phyloP scores from a whole-genome alignment of 2,113 vertebrate species.

The Sporophila hypoxantha region DNA sequence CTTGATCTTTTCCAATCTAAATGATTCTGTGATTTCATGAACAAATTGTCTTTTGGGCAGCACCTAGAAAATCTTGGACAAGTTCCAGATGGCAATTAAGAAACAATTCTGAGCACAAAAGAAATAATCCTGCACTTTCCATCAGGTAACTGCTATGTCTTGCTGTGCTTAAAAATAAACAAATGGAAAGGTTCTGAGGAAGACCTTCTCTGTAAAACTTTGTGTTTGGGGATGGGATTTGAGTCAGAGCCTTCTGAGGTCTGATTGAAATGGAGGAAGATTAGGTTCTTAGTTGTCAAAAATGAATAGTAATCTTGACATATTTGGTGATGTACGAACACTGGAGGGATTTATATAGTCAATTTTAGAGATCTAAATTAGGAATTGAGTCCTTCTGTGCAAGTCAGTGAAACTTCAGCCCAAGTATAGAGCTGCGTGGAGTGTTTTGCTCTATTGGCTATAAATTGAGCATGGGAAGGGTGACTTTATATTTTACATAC shows the following conservation, averaged over 20 bases:
- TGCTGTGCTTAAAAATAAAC: not conserved
- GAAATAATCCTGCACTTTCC: not conserved
- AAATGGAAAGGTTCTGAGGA: not conserved
- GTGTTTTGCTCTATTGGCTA: not conserved
- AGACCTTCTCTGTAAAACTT: not conserved
- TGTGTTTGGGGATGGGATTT: not conserved
- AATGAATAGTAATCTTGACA: not conserved
- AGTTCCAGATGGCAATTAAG: not conserved
- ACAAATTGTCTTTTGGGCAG: not conserved
- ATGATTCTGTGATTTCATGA: not conserved
- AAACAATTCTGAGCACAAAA: not conserved
- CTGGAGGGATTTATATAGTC: not conserved
- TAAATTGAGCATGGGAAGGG: not conserved
- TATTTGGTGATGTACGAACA: not conserved
- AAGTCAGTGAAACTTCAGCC: not conserved
- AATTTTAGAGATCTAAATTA: slow-evolving; percentile 1
- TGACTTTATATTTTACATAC: not conserved
- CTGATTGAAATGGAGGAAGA: not conserved
- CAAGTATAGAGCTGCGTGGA: not conserved
- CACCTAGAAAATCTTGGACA: not conserved
- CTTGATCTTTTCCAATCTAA: not conserved
- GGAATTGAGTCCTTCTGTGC: not conserved
- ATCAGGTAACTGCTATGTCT: not conserved
- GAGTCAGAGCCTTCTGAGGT: not conserved
- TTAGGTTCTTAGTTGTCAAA: not conserved